Evolutionary conservation across 1,140 invertebrate species (phyloP), one percentile per base, ranked within the genome.

Genomic region (Camponotus vicinus): DNA sequence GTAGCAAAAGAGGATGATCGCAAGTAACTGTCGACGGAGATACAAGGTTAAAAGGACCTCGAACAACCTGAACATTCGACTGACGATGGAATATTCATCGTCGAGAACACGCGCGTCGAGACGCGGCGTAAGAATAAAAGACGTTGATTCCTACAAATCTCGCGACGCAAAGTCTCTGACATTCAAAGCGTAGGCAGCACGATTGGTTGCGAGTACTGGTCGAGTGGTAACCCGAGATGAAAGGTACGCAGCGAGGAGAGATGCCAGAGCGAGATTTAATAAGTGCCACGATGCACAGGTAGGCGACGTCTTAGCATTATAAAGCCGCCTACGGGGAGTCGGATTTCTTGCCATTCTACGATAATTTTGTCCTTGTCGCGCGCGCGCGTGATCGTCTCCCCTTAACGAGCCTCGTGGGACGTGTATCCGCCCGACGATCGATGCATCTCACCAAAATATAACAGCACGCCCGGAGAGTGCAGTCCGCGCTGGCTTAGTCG

Each of bases 191-290:
- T 90, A 82, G 86, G 76, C 73, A 67, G 83, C 77, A 69, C 76
- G 61, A 32, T 90, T 75, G 78, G 15, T 8, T 55, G 59, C 13
- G 84, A 77, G 61, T 61, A 45, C 87, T 42, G 67, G 55, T 40
- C 45, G 66, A 82, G 73, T 69, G 78, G 91, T 91, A 93, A 93
- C 89, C 79, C 70, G 85, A 90, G 89, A 78, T 88, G 78, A 85
- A 61, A 85, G 69, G 76, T 40, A 57, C 76, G 63, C 5, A 80
- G 63, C 80, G 86, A 91, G 49, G 49, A 52, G 49, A 90, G 90
- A 92, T 91, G 88, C 80, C 87, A 85, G 92, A 91, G 89, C 87
- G 66, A 93, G 92, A 93, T 93, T 93, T 92, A 93, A 93, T 92
- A 93, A 92, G 89, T 88, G 88, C 87, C 75, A 84, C 66, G 86